Evolutionary conservation across 2,797 vertebrate species (phyloP), one percentile per base, ranked within the genome.

Genomic region (Tangara arthus): DNA sequence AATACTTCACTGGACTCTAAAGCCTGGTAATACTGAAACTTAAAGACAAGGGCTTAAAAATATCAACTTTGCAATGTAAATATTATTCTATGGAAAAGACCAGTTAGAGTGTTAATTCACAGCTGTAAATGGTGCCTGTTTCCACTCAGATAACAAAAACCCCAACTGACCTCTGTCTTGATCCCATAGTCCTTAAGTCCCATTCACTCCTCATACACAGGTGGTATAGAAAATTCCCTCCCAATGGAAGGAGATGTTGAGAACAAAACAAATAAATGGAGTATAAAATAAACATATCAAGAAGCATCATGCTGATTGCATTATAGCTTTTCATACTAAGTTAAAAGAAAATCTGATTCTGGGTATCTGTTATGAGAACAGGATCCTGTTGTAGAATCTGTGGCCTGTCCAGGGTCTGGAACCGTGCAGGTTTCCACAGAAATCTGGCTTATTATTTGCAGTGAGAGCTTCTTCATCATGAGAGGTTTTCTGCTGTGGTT

Each of bases 401-500:
- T 0, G 5, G 41, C 60, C 89, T 89, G 13, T 12, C 75, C 46
- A 7, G 49, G 60, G n/a, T 57, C 56, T 60, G 75, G 9, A 42
- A 28, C 1, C 0, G 22, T 28, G 23, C 39, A 20, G 72, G 18
- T n/a, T 72, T 90, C n/a, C 39, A 73, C 10, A 0, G 55, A 85
- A 94, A 87, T 60, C 42, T 49, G 35, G 22, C 56, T 92, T 1
- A 2, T 82, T 59, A 59, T 42, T 34, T 65, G 56, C 82, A 69
- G 56, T 1, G 14, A 73, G 64, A 92, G 35, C 52, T 90, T 61
- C 13, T 78, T 60, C 55, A 90, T 89, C 85, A 50, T 81, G 80
- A 60, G 91, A 93, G 91, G 91, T 95, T 95, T 97, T 90, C 88
- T 96, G 77, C 94, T 44, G 28, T 61, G 87, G 87, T 92, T 87